Conservation (phyloP, 2,888 invertebrate species). For the Athripsodes cinereus region DNA sequence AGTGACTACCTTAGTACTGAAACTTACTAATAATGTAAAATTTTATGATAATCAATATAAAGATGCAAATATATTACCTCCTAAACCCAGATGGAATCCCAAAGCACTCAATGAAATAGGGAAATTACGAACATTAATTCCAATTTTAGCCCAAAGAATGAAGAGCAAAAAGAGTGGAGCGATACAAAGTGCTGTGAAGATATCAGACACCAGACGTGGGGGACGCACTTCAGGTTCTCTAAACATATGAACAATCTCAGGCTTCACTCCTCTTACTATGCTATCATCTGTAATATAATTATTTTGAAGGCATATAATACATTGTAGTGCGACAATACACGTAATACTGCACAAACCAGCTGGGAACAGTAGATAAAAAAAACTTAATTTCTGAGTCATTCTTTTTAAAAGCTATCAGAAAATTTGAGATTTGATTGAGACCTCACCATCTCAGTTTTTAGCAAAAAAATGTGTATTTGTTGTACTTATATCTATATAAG, state of each 20-base stretch:
- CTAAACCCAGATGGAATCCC: constrained; percentile 85
- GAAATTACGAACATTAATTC: constrained; percentile 81
- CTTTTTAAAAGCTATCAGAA: background rate
- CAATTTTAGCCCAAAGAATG: constrained; percentile 78
- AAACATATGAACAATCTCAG: constrained; percentile 76
- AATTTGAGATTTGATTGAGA: too few relatives aligned
- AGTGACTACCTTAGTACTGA: too few relatives aligned
- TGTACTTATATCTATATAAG: too few relatives aligned
- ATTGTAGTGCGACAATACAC: too few relatives aligned
- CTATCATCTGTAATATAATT: background rate
- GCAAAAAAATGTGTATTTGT: too few relatives aligned
- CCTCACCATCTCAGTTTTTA: too few relatives aligned
- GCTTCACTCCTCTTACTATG: constrained; percentile 33
- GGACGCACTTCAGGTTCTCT: constrained; percentile 89
- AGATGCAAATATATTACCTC: constrained; percentile 46
- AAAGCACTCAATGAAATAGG: constrained; percentile 73
- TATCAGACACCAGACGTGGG: constrained; percentile 77
- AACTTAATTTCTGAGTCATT: background rate
- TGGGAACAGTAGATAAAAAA: too few relatives aligned
- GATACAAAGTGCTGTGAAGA: constrained; percentile 80
- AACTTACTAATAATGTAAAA: background rate
- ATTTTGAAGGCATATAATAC: too few relatives aligned
- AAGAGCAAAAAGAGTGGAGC: constrained; percentile 79
- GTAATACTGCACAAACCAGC: background rate
- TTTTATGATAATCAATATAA: background rate